These are phyloP conservation scores for Pocillopora damicornis DNA, from an alignment of 64 coral and sea anemone genomes.

Conservation along the genomic window DNA sequence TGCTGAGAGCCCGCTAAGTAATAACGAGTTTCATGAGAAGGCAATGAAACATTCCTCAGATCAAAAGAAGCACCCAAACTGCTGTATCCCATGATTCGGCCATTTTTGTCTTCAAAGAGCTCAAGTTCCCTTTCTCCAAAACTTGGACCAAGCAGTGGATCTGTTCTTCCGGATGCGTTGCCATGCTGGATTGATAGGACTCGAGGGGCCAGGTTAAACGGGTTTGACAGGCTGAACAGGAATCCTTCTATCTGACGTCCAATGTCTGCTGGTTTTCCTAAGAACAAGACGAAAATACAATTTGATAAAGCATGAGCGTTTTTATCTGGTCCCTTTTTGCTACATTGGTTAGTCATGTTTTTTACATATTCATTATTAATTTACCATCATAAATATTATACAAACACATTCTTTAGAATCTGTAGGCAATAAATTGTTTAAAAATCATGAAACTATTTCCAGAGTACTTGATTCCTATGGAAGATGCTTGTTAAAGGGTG, in stretches of 20 bases:
- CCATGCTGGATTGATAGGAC: conserved; percentile 15
- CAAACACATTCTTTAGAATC: too few relatives aligned
- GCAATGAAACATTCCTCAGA: neutral
- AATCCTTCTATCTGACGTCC: conserved; percentile 35
- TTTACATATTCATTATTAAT: too few relatives aligned
- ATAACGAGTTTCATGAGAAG: neutral
- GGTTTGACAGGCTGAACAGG: conserved; percentile 34
- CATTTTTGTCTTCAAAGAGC: conserved; percentile 6
- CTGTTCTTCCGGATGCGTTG: neutral
- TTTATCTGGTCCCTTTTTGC: too few relatives aligned
- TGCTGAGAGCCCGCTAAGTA: conserved; percentile 20
- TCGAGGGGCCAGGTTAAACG: neutral
- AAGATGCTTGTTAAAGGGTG: too few relatives aligned
- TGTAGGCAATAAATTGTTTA: too few relatives aligned
- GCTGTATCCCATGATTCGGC: conserved; percentile 19
- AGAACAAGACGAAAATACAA: neutral
- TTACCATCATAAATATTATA: too few relatives aligned
- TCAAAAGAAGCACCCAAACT: conserved; percentile 4
- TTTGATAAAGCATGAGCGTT: too few relatives aligned
- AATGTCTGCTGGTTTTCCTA: neutral
- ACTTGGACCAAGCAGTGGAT: conserved; percentile 35
- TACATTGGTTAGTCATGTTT: too few relatives aligned
- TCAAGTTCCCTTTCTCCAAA: conserved; percentile 42
- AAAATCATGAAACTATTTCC: too few relatives aligned
- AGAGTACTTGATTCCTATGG: too few relatives aligned